Percentiles rank a stretch among this genome's conserved stretches.
Conservation (phyloP, 2,113 vertebrate genomes). For the Herpailurus yagouaroundi region DNA sequence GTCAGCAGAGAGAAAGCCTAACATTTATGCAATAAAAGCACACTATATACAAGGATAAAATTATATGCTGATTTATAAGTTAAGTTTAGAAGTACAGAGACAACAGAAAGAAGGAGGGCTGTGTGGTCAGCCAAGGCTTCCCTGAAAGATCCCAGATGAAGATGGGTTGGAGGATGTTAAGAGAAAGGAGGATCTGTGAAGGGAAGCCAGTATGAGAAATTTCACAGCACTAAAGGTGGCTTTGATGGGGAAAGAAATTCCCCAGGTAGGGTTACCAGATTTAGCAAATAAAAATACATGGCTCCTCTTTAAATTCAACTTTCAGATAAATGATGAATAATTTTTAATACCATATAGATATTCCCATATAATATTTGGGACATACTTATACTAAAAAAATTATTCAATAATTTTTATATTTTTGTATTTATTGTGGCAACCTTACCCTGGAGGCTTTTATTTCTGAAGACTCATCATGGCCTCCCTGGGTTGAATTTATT, state of each 20-base stretch:
- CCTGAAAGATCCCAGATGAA: background rate
- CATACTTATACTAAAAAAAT: background rate
- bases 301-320: background rate
- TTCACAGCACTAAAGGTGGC: background rate
- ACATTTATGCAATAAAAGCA: background rate
- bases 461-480: background rate
- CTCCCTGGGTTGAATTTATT: background rate
- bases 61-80: background rate
- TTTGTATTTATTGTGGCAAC: background rate
- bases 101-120: background rate
- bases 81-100: background rate
- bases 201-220: background rate
- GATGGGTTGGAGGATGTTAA: background rate
- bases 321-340: background rate
- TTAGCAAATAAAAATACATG: background rate
- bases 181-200: background rate
- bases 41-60: background rate
- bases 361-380: background rate
- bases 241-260: background rate
- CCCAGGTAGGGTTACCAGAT: background rate
- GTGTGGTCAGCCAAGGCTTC: background rate
- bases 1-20: background rate
- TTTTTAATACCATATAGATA: background rate
- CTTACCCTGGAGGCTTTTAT: background rate
- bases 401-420: background rate